Conservation (phyloP, 2,888 invertebrate genomes). For the Caenorhabditis sp. region DNA sequence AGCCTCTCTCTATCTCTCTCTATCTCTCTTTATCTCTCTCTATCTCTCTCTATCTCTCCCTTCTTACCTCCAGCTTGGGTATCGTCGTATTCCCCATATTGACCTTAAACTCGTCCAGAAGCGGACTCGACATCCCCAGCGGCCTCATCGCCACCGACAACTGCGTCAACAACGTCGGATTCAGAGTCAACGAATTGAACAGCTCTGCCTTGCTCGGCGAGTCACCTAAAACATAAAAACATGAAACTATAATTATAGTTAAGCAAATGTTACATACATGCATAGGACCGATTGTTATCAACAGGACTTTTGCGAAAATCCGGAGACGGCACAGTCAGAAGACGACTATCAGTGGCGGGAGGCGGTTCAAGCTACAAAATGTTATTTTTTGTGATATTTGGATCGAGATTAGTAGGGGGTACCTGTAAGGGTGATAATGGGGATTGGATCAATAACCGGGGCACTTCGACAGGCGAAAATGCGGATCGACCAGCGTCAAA, state of each 20-base stretch:
- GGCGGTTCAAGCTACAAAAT: conserved; percentile 30
- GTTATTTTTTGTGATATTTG: not conserved
- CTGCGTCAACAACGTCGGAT: conserved; percentile 27
- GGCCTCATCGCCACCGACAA: conserved; percentile 38
- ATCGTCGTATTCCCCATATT: not conserved
- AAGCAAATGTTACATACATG: conserved; percentile 19
- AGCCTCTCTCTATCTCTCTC: too few relatives aligned
- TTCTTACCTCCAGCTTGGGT: conserved; percentile 27
- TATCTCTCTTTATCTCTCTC: too few relatives aligned
- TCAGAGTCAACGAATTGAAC: conserved; percentile 12
- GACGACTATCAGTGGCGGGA: conserved; percentile 45
- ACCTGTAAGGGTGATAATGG: conserved; percentile 47
- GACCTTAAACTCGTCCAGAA: conserved; percentile 27
- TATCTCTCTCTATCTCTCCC: too few relatives aligned
- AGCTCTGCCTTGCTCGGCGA: conserved; percentile 42
- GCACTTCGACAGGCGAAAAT: conserved; percentile 55
- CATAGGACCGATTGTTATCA: conserved; percentile 25
- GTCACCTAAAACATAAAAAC: conserved; percentile 37
- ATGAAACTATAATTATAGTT: not conserved
- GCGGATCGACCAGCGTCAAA: conserved; percentile 49
- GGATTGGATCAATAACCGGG: conserved; percentile 54
- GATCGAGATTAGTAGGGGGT: not conserved
- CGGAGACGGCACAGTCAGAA: conserved; percentile 57
- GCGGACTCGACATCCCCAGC: conserved; percentile 20
- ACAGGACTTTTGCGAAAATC: conserved; percentile 50